phyloP scores from a whole-genome alignment of 1,140 invertebrate genomes.

The Melipona quadrifasciata region DNA sequence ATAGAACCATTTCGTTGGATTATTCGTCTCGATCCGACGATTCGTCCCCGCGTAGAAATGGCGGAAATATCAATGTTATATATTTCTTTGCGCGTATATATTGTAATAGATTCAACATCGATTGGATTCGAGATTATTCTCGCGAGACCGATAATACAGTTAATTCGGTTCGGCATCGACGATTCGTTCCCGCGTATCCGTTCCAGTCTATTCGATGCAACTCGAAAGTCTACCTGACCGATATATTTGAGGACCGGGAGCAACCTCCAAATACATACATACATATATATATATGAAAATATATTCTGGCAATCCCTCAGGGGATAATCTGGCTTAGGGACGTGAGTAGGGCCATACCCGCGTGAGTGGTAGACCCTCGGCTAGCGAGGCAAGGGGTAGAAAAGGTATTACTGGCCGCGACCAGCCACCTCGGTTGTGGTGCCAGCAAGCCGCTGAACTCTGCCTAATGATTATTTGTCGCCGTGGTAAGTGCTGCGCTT shows the following conservation, averaged over 20 bases:
- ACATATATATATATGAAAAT: conserved; percentile 70
- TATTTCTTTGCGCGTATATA: background rate
- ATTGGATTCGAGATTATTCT: background rate
- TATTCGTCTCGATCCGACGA: background rate
- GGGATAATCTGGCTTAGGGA: conserved; percentile 73
- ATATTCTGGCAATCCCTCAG: conserved; percentile 70
- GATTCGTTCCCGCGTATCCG: conserved; percentile 10
- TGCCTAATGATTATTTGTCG: conserved; percentile 74
- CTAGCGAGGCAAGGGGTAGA: conserved; percentile 52
- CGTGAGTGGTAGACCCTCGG: conserved; percentile 39
- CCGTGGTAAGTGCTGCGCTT: conserved; percentile 70
- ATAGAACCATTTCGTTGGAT: too few relatives aligned
- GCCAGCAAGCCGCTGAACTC: conserved; percentile 66
- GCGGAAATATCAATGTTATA: background rate
- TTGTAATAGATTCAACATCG: conserved; percentile 6
- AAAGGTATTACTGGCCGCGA: conserved; percentile 64
- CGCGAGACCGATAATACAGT: conserved; percentile 5
- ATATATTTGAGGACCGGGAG: conserved; percentile 56
- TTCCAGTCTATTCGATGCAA: conserved; percentile 41
- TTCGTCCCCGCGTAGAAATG: background rate
- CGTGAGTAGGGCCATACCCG: conserved; percentile 53
- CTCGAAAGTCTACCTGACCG: conserved; percentile 51
- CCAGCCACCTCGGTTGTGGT: conserved; percentile 51
- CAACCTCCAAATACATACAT: conserved; percentile 55
- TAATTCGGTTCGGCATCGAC: conserved; percentile 23